Evolutionary conservation across 2,888 invertebrate genomes (phyloP).

Genomic region (Volucella zonaria): DNA sequence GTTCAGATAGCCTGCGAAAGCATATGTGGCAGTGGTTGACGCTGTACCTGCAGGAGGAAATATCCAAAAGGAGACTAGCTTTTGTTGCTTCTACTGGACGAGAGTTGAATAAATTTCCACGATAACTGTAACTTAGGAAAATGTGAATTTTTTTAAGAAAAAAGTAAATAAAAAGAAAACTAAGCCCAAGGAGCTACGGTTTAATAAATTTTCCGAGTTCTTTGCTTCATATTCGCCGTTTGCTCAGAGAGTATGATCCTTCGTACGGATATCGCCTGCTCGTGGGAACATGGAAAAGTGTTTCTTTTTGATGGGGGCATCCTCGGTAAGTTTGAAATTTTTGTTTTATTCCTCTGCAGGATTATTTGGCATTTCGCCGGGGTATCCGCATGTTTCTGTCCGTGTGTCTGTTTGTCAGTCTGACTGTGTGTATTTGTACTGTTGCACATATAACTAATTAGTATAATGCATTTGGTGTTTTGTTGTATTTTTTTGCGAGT

Average conservation of each 20-base stretch:
- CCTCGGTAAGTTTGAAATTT: slow-evolving; percentile 55
- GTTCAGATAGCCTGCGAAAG: slow-evolving; percentile 49
- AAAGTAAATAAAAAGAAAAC: slow-evolving; percentile 2
- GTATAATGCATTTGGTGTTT: slow-evolving; percentile 68
- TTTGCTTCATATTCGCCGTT: slow-evolving; percentile 5
- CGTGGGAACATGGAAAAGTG: slow-evolving; percentile 45
- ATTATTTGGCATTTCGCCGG: slow-evolving; percentile 5
- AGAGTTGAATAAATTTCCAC: slow-evolving; percentile 71
- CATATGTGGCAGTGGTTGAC: slow-evolving; percentile 35
- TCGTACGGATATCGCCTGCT: background rate
- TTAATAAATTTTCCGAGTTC: slow-evolving; percentile 63
- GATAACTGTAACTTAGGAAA: slow-evolving; percentile 67
- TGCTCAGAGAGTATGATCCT: background rate
- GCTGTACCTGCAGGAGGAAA: slow-evolving; percentile 49
- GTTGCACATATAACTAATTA: slow-evolving; percentile 71
- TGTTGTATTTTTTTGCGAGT: background rate
- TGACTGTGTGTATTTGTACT: slow-evolving; percentile 14
- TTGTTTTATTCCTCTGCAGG: slow-evolving; percentile 61
- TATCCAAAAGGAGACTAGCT: background rate
- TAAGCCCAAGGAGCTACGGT: slow-evolving; percentile 51
- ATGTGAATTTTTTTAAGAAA: slow-evolving; percentile 57
- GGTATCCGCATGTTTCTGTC: no score
- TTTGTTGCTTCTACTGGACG: slow-evolving; percentile 24
- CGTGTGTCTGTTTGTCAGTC: slow-evolving; percentile 18
- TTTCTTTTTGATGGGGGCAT: slow-evolving; percentile 36